Percentiles rank a stretch among this genome's conserved stretches.
Conservation (phyloP, 2,888 invertebrate genomes). For the Metallyticus violacea region DNA sequence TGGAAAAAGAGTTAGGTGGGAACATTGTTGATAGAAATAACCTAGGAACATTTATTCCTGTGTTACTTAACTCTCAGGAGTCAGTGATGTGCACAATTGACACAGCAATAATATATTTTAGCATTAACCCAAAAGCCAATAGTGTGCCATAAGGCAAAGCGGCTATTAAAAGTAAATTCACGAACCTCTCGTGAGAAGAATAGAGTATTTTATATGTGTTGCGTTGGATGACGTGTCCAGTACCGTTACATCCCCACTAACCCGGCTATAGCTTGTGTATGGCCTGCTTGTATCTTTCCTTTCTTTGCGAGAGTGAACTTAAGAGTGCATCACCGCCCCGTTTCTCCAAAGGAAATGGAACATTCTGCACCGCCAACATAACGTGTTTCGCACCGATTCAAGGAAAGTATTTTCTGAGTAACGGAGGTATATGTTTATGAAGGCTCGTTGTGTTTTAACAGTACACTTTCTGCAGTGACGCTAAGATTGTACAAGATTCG, state of each 20-base stretch:
- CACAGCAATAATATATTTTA: too few relatives aligned
- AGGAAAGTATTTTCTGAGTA: not conserved
- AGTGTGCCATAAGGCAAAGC: not conserved
- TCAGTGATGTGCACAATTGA: too few relatives aligned
- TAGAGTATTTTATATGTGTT: not conserved
- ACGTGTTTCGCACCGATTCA: not conserved
- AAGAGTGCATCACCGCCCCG: not conserved
- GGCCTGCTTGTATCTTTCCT: not conserved
- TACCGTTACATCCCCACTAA: not conserved
- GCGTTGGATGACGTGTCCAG: too few relatives aligned
- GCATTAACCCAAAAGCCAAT: not conserved
- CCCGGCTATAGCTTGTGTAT: not conserved
- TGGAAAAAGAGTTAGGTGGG: too few relatives aligned
- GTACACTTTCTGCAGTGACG: too few relatives aligned
- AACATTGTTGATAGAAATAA: too few relatives aligned
- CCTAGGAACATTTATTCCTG: too few relatives aligned
- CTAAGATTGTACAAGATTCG: too few relatives aligned
- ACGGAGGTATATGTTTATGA: not conserved
- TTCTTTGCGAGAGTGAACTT: not conserved
- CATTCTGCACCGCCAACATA: too few relatives aligned
- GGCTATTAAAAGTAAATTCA: not conserved
- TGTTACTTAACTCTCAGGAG: too few relatives aligned
- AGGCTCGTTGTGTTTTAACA: not conserved
- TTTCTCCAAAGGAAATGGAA: too few relatives aligned
- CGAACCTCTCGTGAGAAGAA: not conserved